Percentiles rank a stretch among this genome's conserved stretches.
These are phyloP conservation scores for Nothoprocta pentlandii DNA, from an alignment of 2,113 vertebrate species.

Conservation along the genomic window DNA sequence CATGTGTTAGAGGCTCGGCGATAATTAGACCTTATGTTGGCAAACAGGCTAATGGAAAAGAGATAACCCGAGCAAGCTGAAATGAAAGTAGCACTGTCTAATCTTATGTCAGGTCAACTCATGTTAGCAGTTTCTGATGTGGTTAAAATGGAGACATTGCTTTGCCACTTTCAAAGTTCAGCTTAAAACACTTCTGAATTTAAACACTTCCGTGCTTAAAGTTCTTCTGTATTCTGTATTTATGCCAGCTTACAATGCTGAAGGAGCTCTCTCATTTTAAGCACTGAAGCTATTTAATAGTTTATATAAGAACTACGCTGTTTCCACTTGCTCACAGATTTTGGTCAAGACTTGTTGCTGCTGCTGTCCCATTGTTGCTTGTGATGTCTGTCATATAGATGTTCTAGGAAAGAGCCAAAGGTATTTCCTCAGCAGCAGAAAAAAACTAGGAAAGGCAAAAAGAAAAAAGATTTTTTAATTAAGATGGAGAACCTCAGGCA, in stretches of 20 bases:
- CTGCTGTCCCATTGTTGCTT: neutral
- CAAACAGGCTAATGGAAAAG: slow-evolving; percentile 11
- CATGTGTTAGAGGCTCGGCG: neutral
- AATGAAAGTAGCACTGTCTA: slow-evolving; percentile 9
- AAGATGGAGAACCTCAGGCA: neutral
- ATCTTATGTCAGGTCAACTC: neutral
- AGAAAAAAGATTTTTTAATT: neutral
- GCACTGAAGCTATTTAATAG: neutral
- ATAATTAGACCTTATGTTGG: neutral
- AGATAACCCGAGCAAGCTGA: neutral
- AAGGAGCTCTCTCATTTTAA: neutral
- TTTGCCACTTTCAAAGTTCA: neutral
- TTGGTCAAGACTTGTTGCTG: neutral
- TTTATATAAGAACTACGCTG: neutral
- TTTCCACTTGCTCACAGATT: neutral
- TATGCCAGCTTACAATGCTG: neutral
- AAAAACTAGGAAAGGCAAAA: neutral
- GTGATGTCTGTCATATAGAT: neutral
- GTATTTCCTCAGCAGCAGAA: neutral
- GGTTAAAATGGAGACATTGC: neutral
- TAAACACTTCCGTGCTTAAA: neutral
- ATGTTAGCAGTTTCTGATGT: neutral
- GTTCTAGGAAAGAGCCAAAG: neutral
- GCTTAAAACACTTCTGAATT: neutral
- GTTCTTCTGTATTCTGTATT: neutral